These are phyloP conservation scores for Meles meles DNA, from an alignment of 2,113 vertebrate species.

Conservation along the genomic window DNA sequence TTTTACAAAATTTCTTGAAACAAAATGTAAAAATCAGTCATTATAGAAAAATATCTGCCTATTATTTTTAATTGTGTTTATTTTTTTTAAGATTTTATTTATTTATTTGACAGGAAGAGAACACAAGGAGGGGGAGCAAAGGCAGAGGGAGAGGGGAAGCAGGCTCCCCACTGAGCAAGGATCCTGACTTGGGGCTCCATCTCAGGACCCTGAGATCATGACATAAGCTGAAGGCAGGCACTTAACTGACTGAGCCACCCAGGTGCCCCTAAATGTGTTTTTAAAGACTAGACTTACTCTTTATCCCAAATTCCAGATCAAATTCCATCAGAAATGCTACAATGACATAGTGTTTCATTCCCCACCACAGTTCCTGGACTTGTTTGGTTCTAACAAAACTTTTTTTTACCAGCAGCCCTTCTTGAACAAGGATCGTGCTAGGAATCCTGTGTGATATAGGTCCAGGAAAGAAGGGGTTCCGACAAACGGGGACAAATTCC, in stretches of 20 bases:
- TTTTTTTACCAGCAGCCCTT: neutral
- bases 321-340: neutral
- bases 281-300: neutral
- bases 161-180: no score
- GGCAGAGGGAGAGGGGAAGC: no score
- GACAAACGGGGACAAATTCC: neutral
- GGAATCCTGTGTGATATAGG: neutral
- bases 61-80: neutral
- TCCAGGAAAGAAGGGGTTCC: neutral
- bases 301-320: neutral
- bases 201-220: no score
- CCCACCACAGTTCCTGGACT: no score
- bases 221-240: no score
- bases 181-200: no score
- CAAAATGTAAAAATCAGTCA: neutral
- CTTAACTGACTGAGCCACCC: no score
- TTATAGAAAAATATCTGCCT: neutral
- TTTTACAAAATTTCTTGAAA: neutral
- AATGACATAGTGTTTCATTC: neutral
- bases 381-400: neutral
- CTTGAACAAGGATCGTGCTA: neutral
- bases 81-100: no score
- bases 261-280: neutral
- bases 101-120: no score
- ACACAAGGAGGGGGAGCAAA: no score